A percentile compares a stretch with the other conserved stretches of the same genome.
Evolutionary conservation across 2,888 invertebrate genomes (phyloP).

Genomic region (Spialia ferax): DNA sequence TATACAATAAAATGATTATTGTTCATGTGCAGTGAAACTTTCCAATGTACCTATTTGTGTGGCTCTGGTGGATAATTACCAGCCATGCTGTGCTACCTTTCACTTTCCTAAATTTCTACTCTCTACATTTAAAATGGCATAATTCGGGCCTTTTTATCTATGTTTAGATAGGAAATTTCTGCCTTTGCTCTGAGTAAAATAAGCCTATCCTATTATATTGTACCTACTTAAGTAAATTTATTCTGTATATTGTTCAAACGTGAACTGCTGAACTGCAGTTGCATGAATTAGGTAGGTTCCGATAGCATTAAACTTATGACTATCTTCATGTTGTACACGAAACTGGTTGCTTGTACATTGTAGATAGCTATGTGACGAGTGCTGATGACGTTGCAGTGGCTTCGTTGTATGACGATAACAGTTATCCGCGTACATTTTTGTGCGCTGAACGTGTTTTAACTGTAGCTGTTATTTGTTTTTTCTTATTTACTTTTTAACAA

Average conservation of each 20-base stretch:
- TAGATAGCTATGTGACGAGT: slow-evolving; percentile 6
- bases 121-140: too few species aligned
- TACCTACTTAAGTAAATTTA: background rate
- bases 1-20: background rate
- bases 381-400: slow-evolving; percentile 5
- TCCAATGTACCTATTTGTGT: background rate
- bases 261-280: too few species aligned
- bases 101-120: background rate
- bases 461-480: too few species aligned
- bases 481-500: slow-evolving; percentile 1
- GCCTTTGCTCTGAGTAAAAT: background rate
- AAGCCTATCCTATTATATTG: too few species aligned
- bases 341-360: slow-evolving; percentile 33
- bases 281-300: background rate
- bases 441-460: slow-evolving; percentile 13
- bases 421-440: slow-evolving; percentile 19
- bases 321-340: slow-evolving; percentile 21
- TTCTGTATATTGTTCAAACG: background rate
- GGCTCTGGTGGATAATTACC: background rate
- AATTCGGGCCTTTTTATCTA: too few species aligned
- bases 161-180: background rate
- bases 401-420: background rate
- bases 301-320: too few species aligned
- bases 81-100: background rate
- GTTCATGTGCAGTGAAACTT: background rate